Evolutionary conservation across 1,140 invertebrate species (phyloP).

Genomic region (Octopus bimaculoides): DNA sequence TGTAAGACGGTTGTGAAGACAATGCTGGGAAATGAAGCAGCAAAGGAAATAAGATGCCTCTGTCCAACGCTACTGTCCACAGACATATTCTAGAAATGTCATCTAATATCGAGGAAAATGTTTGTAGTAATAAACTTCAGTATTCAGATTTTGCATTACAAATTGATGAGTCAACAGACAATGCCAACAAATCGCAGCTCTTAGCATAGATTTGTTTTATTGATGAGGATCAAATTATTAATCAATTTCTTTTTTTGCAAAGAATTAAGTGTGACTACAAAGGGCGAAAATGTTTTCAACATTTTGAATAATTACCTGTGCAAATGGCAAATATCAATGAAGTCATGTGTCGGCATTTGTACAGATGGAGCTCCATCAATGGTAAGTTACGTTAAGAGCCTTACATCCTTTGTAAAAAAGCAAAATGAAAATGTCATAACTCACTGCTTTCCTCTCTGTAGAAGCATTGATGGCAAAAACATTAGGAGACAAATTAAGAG

Average conservation of each 20-base stretch:
- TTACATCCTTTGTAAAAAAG: neutral
- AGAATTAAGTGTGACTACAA: neutral
- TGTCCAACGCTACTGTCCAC: neutral
- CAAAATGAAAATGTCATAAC: slow-evolving; percentile 5
- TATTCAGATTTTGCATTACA: neutral
- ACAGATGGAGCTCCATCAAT: neutral
- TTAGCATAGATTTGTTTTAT: neutral
- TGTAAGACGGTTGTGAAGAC: neutral
- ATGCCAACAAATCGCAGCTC: neutral
- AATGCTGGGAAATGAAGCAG: neutral
- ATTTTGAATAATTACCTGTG: neutral
- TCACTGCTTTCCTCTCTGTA: neutral
- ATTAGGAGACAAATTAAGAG: neutral
- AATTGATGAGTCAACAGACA: slow-evolving; percentile 9
- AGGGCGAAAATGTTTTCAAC: neutral
- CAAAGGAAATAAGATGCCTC: neutral
- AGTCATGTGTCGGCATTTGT: neutral
- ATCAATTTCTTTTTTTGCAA: slow-evolving; percentile 1
- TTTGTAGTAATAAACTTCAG: neutral
- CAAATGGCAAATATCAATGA: neutral
- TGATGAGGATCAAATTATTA: neutral
- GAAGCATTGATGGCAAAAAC: neutral
- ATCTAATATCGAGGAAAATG: neutral
- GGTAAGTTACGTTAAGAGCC: neutral
- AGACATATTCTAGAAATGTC: neutral